Percentiles rank a stretch among this genome's conserved stretches.
Evolutionary conservation across 2,797 vertebrate genomes (phyloP).

Genomic region (Tachyglossus aculeatus): DNA sequence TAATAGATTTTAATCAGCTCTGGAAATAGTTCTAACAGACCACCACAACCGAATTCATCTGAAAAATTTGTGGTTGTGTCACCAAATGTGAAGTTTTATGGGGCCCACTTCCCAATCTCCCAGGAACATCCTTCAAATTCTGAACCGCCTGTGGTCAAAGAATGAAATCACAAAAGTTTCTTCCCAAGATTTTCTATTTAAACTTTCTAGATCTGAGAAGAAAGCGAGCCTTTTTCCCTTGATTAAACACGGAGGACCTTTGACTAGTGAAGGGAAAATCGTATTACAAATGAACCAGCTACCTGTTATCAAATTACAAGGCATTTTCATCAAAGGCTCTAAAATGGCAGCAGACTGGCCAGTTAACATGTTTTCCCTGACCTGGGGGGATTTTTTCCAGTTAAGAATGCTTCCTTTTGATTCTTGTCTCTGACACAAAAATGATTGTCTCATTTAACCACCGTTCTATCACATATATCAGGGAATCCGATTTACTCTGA

Average conservation of each 20-base stretch:
- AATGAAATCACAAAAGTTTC: too few relatives aligned
- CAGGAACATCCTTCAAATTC: too few relatives aligned
- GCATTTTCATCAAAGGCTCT: conserved; percentile 68
- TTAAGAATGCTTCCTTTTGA: conserved; percentile 77
- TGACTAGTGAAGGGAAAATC: conserved; percentile 63
- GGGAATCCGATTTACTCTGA: conserved; percentile 80
- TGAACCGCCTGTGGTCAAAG: too few relatives aligned
- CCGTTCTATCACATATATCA: conserved; percentile 71
- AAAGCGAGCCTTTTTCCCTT: conserved; percentile 53
- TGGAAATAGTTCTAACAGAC: too few relatives aligned
- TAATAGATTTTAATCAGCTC: too few relatives aligned
- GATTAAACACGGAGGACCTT: conserved; percentile 59
- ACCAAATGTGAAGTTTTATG: too few relatives aligned
- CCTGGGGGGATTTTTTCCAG: conserved; percentile 64
- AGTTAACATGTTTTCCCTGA: conserved; percentile 69
- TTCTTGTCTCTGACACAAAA: conserved; percentile 75
- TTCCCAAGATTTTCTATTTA: neutral
- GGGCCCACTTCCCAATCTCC: too few relatives aligned
- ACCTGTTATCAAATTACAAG: conserved; percentile 74
- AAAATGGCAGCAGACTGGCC: conserved; percentile 58
- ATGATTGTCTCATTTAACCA: conserved; percentile 74
- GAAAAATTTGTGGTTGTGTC: too few relatives aligned
- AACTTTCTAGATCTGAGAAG: conserved; percentile 31
- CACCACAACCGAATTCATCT: too few relatives aligned
- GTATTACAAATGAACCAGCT: conserved; percentile 58